A percentile compares a stretch with the other conserved stretches of the same genome.
These are phyloP conservation scores for Tinea semifulvella DNA, from an alignment of 2,888 invertebrate genomes.

Conservation along the genomic window DNA sequence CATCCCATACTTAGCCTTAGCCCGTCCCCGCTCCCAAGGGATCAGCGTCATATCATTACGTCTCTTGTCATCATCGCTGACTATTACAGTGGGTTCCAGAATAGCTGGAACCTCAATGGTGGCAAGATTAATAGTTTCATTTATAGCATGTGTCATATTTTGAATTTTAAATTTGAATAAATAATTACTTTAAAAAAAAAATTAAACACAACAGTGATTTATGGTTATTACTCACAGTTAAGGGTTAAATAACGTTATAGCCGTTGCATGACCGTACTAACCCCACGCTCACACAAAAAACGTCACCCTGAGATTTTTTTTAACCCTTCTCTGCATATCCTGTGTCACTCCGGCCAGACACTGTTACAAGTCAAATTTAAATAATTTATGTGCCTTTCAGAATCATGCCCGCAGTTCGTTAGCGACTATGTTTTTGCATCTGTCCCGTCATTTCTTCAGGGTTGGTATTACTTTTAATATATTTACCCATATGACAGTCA, in stretches of 20 bases:
- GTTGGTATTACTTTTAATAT: conserved; percentile 7
- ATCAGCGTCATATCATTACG: no score
- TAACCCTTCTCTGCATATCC: conserved; percentile 64
- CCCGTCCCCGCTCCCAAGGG: no score
- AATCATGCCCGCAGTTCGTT: conserved; percentile 35
- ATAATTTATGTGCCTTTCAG: conserved; percentile 52
- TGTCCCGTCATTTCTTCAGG: conserved; percentile 30
- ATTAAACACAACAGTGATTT: conserved; percentile 9
- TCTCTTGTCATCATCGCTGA: no score
- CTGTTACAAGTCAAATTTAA: conserved; percentile 64
- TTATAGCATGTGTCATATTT: no score
- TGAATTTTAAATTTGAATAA: conserved; percentile 2
- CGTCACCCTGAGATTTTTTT: conserved; percentile 51
- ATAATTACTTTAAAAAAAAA: conserved; percentile 7
- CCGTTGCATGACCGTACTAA: conserved; percentile 33
- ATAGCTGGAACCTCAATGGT: no score
- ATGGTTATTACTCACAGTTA: conserved; percentile 7
- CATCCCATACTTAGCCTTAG: no score
- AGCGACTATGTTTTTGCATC: conserved; percentile 45
- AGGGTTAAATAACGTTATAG: conserved; percentile 15
- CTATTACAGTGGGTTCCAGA: no score
- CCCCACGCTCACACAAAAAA: conserved; percentile 47
- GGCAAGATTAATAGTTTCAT: no score
- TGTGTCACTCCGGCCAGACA: conserved; percentile 45
- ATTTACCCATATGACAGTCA: no score